Evolutionary conservation across 1,140 invertebrate genomes (phyloP).

Genomic region (Chironomus striatipennis): DNA sequence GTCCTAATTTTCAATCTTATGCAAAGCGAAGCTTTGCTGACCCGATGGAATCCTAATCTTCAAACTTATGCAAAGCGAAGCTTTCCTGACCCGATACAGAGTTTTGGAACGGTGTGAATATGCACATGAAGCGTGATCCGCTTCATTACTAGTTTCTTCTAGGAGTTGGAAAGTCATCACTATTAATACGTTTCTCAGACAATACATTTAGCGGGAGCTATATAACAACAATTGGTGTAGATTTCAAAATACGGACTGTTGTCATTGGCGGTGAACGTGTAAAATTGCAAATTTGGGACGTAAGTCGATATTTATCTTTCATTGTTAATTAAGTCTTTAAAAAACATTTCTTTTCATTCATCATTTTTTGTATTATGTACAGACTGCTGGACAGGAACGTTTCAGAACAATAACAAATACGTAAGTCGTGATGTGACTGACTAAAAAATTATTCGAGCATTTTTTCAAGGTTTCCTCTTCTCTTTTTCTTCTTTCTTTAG

Average conservation of each 20-base stretch:
- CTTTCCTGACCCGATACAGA: too few species aligned
- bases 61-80: too few species aligned
- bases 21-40: too few species aligned
- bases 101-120: too few species aligned
- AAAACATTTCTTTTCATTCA: background rate
- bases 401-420: constrained; percentile 95
- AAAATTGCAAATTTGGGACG: constrained; percentile 98
- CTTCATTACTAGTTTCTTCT: too few species aligned
- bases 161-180: constrained; percentile 98
- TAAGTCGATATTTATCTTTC: background rate
- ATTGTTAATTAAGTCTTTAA: background rate
- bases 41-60: too few species aligned
- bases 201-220: constrained; percentile 98
- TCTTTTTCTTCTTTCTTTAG: constrained; percentile 41
- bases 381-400: constrained; percentile 82
- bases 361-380: background rate
- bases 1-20: too few species aligned
- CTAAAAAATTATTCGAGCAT: background rate
- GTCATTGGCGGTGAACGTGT: constrained; percentile 90
- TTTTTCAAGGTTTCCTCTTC: background rate
- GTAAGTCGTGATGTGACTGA: constrained; percentile 40
- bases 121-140: too few species aligned
- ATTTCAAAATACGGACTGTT: constrained; percentile 98
- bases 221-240: constrained; percentile 99
- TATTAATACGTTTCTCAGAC: constrained; percentile 94